Base-by-base conservation (phyloP, 2,113 vertebrate genomes). In the Chloropsis hardwickii region DNA sequence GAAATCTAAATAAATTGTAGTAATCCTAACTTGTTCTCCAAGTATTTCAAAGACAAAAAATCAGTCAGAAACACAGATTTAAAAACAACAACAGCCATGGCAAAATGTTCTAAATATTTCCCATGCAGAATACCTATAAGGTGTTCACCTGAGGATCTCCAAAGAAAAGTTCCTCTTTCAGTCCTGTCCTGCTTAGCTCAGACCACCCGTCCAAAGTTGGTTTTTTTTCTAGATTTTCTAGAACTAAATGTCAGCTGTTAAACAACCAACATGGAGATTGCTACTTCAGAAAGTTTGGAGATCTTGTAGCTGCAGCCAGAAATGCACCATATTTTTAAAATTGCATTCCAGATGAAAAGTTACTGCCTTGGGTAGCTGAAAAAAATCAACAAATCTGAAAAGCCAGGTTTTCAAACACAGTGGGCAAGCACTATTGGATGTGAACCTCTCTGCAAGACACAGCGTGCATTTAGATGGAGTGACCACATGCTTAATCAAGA, bases 11-110 rank as follows among this genome's bases (percentile, higher is more conserved):
- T 45, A 91, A 86, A 13, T 37, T 78, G 9, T 44, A 94, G 84
- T 58, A 87, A 90, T 89, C 48, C 54, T 90, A 91, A 94, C 31
- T 90, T 50, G 27, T 61, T 80, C 61, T 72, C 45, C 31, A 77
- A 93, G 71, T 80, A 88, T 81, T 92, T 74, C 66, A 66, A 96
- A 93, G 56, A 50, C 44, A 86, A 83, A 87, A 91, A 88, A 65
- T 39, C 14, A 17, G 4, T 35, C 62, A 80, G 61, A 86, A 88
- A 62, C 14, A 79, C 28, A 37, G 54, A 91, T 12, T 70, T 54
- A 40, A 47, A 74, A 77, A 48, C 24, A 57, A 33, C 10, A 80
- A 71, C 11, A 77, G 67, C 33, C n/a, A 47, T 92, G 25, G 10
- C 15, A 77, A 12, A 85, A 53, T 64, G 6, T 40, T 73, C 39